Conservation (phyloP, 2,888 invertebrate species). For the Timema podura region DNA sequence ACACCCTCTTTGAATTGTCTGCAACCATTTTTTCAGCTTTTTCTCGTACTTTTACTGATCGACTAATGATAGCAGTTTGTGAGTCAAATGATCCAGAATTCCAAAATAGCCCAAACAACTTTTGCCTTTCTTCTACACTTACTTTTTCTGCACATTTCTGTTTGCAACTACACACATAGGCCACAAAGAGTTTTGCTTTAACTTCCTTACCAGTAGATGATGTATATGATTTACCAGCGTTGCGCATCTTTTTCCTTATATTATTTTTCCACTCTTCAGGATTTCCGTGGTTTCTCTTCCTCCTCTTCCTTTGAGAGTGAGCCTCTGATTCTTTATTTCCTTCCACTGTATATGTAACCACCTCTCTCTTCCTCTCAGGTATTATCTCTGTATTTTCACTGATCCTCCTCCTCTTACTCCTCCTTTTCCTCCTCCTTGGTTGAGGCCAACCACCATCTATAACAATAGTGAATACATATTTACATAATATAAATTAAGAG, state of each 20-base stretch:
- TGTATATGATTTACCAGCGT: constrained; percentile 1
- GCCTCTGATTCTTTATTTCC: not conserved
- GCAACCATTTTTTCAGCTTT: not conserved
- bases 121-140: not conserved
- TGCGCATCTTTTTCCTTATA: constrained; percentile 2
- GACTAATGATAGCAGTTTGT: constrained; percentile 10
- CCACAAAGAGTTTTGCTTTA: not conserved
- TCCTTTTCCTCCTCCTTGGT: too few relatives aligned
- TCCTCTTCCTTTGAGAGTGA: not conserved
- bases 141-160: not conserved
- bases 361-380: too few relatives aligned
- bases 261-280: constrained; percentile 8
- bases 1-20: not conserved
- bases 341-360: too few relatives aligned
- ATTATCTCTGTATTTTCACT: too few relatives aligned
- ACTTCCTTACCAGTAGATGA: constrained; percentile 4
- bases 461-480: not conserved
- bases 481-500: not conserved
- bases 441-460: not conserved
- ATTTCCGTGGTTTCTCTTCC: not conserved
- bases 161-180: not conserved
- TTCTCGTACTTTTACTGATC: constrained; percentile 6
- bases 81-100: constrained; percentile 1
- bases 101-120: not conserved
- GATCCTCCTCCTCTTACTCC: too few relatives aligned